Percentiles rank a stretch among this genome's conserved stretches.
Conservation (phyloP, 2,888 invertebrate species). For the Stratiomys singularior region DNA sequence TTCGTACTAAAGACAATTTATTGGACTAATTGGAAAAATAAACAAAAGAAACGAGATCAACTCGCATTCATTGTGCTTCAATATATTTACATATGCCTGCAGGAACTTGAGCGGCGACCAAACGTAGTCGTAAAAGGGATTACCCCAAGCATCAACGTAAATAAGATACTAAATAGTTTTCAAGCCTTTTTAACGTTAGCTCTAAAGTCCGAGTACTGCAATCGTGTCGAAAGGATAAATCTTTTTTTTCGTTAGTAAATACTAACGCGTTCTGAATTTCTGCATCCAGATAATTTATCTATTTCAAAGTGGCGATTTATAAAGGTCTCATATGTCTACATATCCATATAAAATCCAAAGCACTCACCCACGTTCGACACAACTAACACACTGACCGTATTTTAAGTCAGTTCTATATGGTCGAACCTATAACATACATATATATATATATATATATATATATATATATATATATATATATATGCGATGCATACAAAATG, state of each 20-base stretch:
- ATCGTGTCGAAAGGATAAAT: conserved; percentile 17
- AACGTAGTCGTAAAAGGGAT: not conserved
- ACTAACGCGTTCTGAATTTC: not conserved
- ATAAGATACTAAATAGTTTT: not conserved
- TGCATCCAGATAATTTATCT: not conserved
- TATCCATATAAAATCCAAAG: not conserved
- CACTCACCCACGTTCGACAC: not conserved
- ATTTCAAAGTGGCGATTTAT: not conserved
- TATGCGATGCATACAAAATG: not conserved
- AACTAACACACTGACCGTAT: not conserved
- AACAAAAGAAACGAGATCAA: no score
- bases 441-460: no score
- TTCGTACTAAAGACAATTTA: no score
- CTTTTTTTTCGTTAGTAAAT: not conserved
- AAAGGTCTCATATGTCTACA: not conserved
- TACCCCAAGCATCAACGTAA: not conserved
- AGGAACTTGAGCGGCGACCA: no score
- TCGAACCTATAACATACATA: not conserved
- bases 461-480: no score
- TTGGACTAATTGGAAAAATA: no score
- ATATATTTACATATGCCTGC: no score
- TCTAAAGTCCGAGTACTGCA: not conserved
- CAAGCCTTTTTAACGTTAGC: not conserved
- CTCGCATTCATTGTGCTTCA: no score
- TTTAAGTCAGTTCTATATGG: not conserved